Percentiles rank a stretch among this genome's conserved stretches.
These are phyloP conservation scores for Leucoraja ocellata DNA, from an alignment of 2,797 vertebrate species.

Conservation along the genomic window DNA sequence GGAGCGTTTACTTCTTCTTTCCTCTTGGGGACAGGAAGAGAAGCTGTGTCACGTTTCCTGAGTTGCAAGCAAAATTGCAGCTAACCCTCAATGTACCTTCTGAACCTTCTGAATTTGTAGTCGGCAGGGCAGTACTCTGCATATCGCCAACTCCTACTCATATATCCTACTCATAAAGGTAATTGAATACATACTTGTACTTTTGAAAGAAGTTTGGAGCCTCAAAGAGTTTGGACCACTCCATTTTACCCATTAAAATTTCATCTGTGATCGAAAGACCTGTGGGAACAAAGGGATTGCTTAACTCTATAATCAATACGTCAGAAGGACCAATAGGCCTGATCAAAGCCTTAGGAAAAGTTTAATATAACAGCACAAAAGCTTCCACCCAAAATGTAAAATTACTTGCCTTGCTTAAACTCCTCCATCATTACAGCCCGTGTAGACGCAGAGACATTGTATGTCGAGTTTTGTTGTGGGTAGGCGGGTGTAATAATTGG, in stretches of 20 bases:
- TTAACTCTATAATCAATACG: conserved; percentile 41
- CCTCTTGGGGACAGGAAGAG: conserved; percentile 2
- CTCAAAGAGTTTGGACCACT: conserved; percentile 90
- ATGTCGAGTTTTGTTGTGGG: conserved; percentile 84
- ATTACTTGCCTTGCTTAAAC: conserved; percentile 76
- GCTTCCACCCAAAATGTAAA: conserved; percentile 39
- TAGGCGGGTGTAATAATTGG: conserved; percentile 88
- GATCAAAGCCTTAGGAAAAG: conserved; percentile 44
- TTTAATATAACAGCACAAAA: conserved; percentile 42
- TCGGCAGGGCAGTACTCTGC: no score
- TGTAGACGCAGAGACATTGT: conserved; percentile 81
- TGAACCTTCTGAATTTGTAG: no score
- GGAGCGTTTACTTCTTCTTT: background rate
- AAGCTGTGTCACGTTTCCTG: background rate
- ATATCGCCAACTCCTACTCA: no score
- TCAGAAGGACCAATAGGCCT: background rate
- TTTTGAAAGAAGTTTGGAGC: conserved; percentile 87
- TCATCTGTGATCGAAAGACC: conserved; percentile 81
- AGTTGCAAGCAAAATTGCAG: background rate
- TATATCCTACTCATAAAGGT: conserved; percentile 53
- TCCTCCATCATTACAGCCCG: conserved; percentile 80
- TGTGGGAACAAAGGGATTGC: conserved; percentile 59
- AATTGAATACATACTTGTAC: conserved; percentile 91
- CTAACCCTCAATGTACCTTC: background rate
- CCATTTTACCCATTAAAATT: conserved; percentile 80